A percentile compares a stretch with the other conserved stretches of the same genome.
phyloP scores from a whole-genome alignment of 2,888 invertebrate genomes.

The Apotomis turbidana region DNA sequence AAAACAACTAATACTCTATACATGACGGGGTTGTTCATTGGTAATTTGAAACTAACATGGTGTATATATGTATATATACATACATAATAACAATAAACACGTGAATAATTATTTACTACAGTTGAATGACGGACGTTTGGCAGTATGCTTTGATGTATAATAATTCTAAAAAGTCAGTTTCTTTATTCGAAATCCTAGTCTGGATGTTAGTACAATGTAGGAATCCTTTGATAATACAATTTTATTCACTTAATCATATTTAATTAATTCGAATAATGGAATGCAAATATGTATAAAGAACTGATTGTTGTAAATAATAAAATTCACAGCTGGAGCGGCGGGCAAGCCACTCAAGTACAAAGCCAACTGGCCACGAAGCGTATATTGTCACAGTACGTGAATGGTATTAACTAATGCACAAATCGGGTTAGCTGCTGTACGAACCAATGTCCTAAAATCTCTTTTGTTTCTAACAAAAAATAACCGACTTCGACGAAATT shows the following conservation, averaged over 20 bases:
- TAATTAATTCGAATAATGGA: conserved; percentile 12
- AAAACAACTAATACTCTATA: conserved; percentile 15
- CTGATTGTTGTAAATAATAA: conserved; percentile 54
- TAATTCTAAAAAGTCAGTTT: too few relatives aligned
- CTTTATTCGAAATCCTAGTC: too few relatives aligned
- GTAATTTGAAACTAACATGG: conserved; percentile 20
- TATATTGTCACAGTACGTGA: conserved; percentile 78
- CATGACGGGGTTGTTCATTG: neutral
- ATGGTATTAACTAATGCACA: conserved; percentile 66
- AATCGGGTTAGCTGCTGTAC: conserved; percentile 46
- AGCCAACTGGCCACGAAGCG: conserved; percentile 72
- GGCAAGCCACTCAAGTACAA: conserved; percentile 57
- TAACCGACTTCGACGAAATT: too few relatives aligned
- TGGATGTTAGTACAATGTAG: too few relatives aligned
- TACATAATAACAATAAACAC: neutral
- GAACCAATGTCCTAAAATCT: conserved; percentile 46
- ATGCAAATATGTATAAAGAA: conserved; percentile 47
- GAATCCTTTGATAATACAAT: too few relatives aligned
- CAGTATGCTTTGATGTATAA: too few relatives aligned
- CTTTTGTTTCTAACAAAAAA: too few relatives aligned
- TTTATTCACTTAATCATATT: neutral
- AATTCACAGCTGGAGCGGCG: conserved; percentile 75
- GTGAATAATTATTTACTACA: neutral
- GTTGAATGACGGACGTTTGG: neutral
- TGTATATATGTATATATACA: too few relatives aligned